Conservation (phyloP, 2,888 invertebrate species). For the Trissolcus brochymenae region DNA sequence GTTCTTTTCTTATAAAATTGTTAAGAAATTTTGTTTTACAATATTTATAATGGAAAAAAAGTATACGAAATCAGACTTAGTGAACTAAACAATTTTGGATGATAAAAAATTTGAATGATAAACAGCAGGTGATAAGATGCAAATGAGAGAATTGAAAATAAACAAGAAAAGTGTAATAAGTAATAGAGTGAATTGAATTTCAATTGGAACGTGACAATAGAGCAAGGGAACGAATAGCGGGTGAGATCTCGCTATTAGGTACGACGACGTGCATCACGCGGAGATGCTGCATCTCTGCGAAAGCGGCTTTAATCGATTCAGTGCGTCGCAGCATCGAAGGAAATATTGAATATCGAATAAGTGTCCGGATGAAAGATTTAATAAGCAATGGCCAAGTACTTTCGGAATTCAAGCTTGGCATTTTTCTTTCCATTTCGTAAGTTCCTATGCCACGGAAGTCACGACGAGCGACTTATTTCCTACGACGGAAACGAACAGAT, state of each 20-base stretch:
- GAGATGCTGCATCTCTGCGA: constrained; percentile 12
- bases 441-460: constrained; percentile 51
- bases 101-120: too few relatives aligned
- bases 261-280: constrained; percentile 13
- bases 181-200: constrained; percentile 53
- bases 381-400: constrained; percentile 57
- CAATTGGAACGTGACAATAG: constrained; percentile 55
- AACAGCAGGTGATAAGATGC: too few relatives aligned
- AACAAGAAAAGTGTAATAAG: constrained; percentile 32
- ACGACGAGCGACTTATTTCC: constrained; percentile 56
- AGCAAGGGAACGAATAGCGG: constrained; percentile 31
- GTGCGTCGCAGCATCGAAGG: constrained; percentile 31
- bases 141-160: constrained; percentile 19
- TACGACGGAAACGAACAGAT: constrained; percentile 40
- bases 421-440: constrained; percentile 46
- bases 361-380: constrained; percentile 56
- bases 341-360: constrained; percentile 60
- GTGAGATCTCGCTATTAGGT: constrained; percentile 37
- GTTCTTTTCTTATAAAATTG: too few relatives aligned
- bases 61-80: too few relatives aligned
- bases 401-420: constrained; percentile 46
- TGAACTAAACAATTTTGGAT: too few relatives aligned
- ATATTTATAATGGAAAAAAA: too few relatives aligned
- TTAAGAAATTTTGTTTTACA: too few relatives aligned
- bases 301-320: constrained; percentile 51